A percentile compares a stretch with the other conserved stretches of the same genome.
phyloP scores from a whole-genome alignment of 2,113 vertebrate genomes.

The Percina caprodes region DNA sequence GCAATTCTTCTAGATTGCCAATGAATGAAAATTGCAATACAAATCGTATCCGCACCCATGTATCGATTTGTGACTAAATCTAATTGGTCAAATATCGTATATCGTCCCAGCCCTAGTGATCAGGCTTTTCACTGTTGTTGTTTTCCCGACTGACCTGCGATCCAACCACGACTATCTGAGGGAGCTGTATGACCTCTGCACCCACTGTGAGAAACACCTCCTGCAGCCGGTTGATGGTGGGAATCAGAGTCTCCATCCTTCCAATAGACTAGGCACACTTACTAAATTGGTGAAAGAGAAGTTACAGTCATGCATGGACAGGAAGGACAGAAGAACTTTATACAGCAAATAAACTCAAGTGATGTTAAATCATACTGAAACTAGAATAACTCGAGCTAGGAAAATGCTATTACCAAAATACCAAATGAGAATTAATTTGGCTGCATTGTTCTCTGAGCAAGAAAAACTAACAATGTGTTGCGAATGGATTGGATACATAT shows the following conservation, averaged over 20 bases:
- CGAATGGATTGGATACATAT: no score
- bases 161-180: slow-evolving; percentile 87
- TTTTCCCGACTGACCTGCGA: slow-evolving; percentile 77
- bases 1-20: no score
- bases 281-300: neutral
- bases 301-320: neutral
- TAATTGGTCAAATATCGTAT: no score
- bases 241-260: slow-evolving; percentile 86
- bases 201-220: slow-evolving; percentile 87
- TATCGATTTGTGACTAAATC: no score
- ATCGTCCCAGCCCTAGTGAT: no score
- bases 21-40: no score
- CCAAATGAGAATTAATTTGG: neutral
- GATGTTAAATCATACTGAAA: neutral
- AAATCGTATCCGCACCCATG: no score
- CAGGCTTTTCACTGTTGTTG: neutral
- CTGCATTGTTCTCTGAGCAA: neutral
- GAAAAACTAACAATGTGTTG: neutral
- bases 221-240: slow-evolving; percentile 87
- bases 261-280: slow-evolving; percentile 12
- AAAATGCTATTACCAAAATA: neutral
- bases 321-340: neutral
- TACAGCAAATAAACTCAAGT: neutral
- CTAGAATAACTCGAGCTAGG: neutral
- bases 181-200: slow-evolving; percentile 84